phyloP scores from a whole-genome alignment of 2,113 vertebrate species.

The Crocuta crocuta region DNA sequence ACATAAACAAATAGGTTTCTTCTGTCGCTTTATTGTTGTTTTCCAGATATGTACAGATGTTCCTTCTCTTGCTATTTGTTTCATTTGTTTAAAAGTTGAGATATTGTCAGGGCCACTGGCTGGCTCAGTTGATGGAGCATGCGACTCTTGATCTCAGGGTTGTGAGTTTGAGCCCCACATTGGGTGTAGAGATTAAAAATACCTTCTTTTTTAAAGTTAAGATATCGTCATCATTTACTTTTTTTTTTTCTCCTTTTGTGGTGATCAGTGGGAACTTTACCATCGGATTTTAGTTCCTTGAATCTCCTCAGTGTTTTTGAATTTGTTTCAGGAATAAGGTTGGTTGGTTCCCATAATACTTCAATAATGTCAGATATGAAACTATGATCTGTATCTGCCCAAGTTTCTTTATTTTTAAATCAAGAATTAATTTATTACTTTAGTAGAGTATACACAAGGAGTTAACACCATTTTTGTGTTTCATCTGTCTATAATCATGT shows the following conservation, averaged over 20 bases:
- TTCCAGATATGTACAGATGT: slow-evolving; percentile 26
- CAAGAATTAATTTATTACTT: neutral
- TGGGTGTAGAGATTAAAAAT: neutral
- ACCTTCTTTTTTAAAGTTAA: neutral
- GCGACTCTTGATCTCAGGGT: neutral
- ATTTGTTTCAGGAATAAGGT: slow-evolving; percentile 56
- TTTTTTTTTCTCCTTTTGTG: neutral
- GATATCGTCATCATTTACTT: neutral
- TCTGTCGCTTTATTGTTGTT: slow-evolving; percentile 26
- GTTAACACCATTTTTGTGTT: neutral
- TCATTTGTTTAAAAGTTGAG: slow-evolving; percentile 18
- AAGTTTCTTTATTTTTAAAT: slow-evolving; percentile 44
- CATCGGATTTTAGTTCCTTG: neutral
- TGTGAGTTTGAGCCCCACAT: neutral
- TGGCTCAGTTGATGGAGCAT: neutral
- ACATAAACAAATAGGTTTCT: slow-evolving; percentile 51
- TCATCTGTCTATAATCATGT: neutral
- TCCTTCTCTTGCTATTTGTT: slow-evolving; percentile 55
- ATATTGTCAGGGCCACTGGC: neutral
- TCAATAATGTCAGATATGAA: neutral
- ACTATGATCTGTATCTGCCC: neutral
- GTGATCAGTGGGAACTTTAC: neutral
- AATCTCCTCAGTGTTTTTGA: slow-evolving; percentile 37
- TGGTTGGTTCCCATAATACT: slow-evolving; percentile 1
- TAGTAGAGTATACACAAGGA: neutral